Conservation (phyloP, 2,797 vertebrate species). For the Alcedo quadribrachys region DNA sequence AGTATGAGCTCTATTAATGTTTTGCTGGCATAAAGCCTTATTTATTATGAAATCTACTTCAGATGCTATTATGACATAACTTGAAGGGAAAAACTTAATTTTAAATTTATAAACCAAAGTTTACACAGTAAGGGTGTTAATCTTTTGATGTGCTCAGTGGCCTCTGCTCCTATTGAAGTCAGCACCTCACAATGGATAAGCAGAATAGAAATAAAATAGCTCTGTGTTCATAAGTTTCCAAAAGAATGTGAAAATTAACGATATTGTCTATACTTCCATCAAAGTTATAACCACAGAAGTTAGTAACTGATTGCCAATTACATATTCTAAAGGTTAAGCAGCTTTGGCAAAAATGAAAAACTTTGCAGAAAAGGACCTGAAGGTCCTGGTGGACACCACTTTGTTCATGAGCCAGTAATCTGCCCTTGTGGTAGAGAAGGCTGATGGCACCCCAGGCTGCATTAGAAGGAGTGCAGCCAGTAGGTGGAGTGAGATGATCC, state of each 20-base stretch:
- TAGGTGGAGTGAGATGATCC: background rate
- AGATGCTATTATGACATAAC: slow-evolving; percentile 67
- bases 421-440: accelerated
- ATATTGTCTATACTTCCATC: background rate
- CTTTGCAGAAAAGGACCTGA: background rate
- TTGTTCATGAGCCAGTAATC: background rate
- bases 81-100: slow-evolving; percentile 42
- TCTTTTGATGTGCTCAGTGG: slow-evolving; percentile 35
- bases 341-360: background rate
- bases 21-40: slow-evolving; percentile 63
- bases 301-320: background rate
- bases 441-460: background rate
- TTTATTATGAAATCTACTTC: slow-evolving; percentile 69
- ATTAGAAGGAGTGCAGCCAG: background rate
- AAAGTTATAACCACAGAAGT: background rate
- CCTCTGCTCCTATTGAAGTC: slow-evolving; percentile 5
- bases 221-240: background rate
- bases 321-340: background rate
- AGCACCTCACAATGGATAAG: background rate
- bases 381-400: accelerated
- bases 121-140: slow-evolving; percentile 44
- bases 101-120: slow-evolving; percentile 55
- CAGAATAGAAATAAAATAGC: background rate
- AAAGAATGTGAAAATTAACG: background rate
- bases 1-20: slow-evolving; percentile 59